Evolutionary conservation across 2,113 vertebrate genomes (phyloP), one percentile per base, ranked within the genome.

Genomic region (Myodes glareolus): DNA sequence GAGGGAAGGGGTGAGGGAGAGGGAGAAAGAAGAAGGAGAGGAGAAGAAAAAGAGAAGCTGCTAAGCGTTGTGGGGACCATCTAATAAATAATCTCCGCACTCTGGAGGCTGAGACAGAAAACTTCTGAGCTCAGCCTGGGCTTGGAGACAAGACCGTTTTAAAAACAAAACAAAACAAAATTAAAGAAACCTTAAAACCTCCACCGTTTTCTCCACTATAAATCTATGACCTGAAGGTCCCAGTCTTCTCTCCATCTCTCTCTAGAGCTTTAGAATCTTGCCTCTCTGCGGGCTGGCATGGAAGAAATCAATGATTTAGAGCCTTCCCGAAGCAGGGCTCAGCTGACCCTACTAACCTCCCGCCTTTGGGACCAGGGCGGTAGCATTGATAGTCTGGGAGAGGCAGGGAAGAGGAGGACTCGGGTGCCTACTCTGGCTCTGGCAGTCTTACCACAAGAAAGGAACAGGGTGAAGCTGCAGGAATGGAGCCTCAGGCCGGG

Each of bases 381-480:
- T 93, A 75, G 92, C 94, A 76, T 42, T 1, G 31, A 70, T 68
- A 50, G 85, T 81, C 61, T 92, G 96, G 93, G 77, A 82, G 73
- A 94, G 90, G 58, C 76, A 87, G 65, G 58, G 16, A 47, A 78
- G 82, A 82, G 47, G n/a, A 90, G 88, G 73, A 78, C 86, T 36
- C 81, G 90, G 95, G 85, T 90, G 94, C 94, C 94, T 96, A 76
- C 82, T 94, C 94, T 63, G 95, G 92, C 94, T 97, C 86, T 4
- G 14, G 92, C 85, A 7, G 88, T 95, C 45, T 97, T 84, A 94
- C 97, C 97, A 96, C 98, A 97, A 97, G 95, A 98, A 97, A 97
- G 96, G 58, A 95, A 88, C 91, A 7, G 93, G 95, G 81, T 39
- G 92, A 95, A 97, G 94, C 86, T 3, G 94, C 96, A 78, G 91